phyloP scores from a whole-genome alignment of 1,140 invertebrate species.

The Drosophila fuyamai region DNA sequence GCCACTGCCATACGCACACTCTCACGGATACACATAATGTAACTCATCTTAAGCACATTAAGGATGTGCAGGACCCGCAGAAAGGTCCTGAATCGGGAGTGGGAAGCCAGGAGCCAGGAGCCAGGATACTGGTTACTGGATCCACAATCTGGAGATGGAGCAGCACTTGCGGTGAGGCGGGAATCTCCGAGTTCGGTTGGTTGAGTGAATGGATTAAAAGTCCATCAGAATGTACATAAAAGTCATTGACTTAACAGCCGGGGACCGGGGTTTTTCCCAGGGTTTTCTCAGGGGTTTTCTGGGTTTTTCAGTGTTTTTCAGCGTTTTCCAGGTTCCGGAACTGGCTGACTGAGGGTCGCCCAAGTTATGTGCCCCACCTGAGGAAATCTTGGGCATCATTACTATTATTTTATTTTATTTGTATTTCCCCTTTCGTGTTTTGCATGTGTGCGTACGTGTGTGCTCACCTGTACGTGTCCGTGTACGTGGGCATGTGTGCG shows the following conservation, averaged over 20 bases:
- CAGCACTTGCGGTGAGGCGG: constrained; percentile 60
- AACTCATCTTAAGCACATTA: constrained; percentile 82
- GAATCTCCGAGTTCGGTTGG: constrained; percentile 22
- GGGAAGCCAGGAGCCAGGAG: constrained; percentile 26
- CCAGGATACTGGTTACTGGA: constrained; percentile 1
- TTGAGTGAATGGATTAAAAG: constrained; percentile 76
- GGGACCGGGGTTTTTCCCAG: constrained; percentile 8
- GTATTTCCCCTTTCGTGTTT: constrained; percentile 1
- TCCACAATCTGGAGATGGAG: constrained; percentile 14
- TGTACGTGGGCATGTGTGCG: constrained; percentile 12
- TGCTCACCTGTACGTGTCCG: too few relatives aligned
- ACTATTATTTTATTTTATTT: constrained; percentile 20
- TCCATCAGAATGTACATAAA: constrained; percentile 82
- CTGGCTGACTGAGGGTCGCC: not conserved
- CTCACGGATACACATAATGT: constrained; percentile 63
- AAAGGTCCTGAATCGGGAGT: constrained; percentile 18
- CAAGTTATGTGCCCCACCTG: constrained; percentile 58
- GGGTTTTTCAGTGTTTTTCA: not conserved
- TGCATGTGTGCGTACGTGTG: constrained; percentile 1
- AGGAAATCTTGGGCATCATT: constrained; percentile 65
- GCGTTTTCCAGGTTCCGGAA: not conserved
- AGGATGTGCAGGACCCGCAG: constrained; percentile 45
- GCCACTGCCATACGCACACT: constrained; percentile 2
- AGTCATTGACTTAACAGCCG: constrained; percentile 79
- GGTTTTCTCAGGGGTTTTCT: not conserved